A percentile compares a stretch with the other conserved stretches of the same genome.
These are phyloP conservation scores for Hozukius guyotensis DNA, from an alignment of 2,797 vertebrate species.

Conservation along the genomic window DNA sequence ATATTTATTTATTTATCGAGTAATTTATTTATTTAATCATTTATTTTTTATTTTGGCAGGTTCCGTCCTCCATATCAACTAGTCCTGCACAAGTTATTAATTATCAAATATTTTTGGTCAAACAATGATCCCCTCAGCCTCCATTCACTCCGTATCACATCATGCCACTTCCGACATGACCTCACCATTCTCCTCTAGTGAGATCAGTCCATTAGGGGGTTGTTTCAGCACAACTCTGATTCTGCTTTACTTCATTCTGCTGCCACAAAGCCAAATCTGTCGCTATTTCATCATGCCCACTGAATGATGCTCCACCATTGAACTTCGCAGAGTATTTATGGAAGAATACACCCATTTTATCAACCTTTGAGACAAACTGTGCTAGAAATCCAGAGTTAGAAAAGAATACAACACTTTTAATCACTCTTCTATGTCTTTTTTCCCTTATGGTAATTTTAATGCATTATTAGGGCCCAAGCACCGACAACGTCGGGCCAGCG, in stretches of 20 bases:
- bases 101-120: neutral
- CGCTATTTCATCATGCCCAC: neutral
- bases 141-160: neutral
- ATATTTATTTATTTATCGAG: too few species aligned
- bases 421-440: neutral
- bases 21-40: too few species aligned
- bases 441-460: neutral
- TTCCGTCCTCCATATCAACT: neutral
- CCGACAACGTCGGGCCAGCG: too few species aligned
- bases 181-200: neutral
- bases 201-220: neutral
- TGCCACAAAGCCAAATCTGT: conserved; percentile 4
- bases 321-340: neutral
- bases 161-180: neutral
- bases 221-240: neutral
- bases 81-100: neutral
- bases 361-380: neutral
- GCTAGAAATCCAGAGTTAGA: neutral
- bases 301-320: conserved; percentile 2
- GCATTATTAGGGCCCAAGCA: too few species aligned
- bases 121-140: neutral
- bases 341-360: conserved; percentile 24
- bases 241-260: neutral
- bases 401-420: neutral
- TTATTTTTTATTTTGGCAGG: too few species aligned